A percentile compares a stretch with the other conserved stretches of the same genome.
phyloP scores from a whole-genome alignment of 1,140 invertebrate genomes.

The Pseudomyrmex flavicornis region DNA sequence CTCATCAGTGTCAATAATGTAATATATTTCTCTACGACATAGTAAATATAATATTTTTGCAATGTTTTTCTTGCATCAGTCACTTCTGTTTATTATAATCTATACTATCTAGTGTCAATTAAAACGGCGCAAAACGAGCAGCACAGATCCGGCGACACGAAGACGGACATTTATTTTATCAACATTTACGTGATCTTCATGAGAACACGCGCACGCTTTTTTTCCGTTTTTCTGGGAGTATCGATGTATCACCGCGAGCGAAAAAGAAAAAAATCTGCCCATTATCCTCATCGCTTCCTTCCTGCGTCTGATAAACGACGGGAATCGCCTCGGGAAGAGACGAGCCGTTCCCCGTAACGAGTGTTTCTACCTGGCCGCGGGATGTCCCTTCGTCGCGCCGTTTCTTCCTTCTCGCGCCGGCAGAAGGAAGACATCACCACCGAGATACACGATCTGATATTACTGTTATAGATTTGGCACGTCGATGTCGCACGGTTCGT shows the following conservation, averaged over 20 bases:
- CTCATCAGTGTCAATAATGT: background rate
- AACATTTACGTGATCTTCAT: conserved; percentile 48
- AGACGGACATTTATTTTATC: conserved; percentile 53
- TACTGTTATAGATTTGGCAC: conserved; percentile 46
- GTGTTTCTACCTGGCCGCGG: conserved; percentile 53
- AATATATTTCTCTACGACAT: background rate
- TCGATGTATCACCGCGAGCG: conserved; percentile 27
- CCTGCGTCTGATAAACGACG: conserved; percentile 50
- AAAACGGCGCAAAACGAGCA: background rate
- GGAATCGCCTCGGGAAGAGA: conserved; percentile 39
- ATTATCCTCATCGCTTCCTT: conserved; percentile 56
- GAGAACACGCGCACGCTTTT: conserved; percentile 16
- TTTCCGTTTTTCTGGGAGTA: background rate
- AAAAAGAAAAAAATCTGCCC: conserved; percentile 25
- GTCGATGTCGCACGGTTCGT: conserved; percentile 40
- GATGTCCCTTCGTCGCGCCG: conserved; percentile 44
- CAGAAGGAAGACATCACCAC: conserved; percentile 51
- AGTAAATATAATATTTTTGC: background rate
- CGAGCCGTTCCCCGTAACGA: conserved; percentile 39
- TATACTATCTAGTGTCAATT: conserved; percentile 10
- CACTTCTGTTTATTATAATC: conserved; percentile 27
- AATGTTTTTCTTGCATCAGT: background rate
- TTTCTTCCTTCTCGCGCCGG: conserved; percentile 13
- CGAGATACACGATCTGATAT: conserved; percentile 45
- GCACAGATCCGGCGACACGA: background rate